Conservation (phyloP, 2,888 invertebrate genomes). For the Cyrtodaria siliqua region DNA sequence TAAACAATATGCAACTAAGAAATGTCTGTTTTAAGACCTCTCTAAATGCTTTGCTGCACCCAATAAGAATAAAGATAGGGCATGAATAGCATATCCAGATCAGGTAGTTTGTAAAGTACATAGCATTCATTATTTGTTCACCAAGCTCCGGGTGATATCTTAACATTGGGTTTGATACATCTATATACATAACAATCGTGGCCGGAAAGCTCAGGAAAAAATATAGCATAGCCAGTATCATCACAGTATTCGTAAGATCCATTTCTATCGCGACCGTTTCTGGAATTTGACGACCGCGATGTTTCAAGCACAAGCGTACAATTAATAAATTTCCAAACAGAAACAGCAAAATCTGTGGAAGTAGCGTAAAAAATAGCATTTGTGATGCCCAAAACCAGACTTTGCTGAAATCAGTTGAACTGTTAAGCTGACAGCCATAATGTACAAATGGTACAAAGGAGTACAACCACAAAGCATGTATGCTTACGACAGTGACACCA, state of each 20-base stretch:
- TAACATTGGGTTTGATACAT: background rate
- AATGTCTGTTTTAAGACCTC: conserved; percentile 25
- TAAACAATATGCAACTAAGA: conserved; percentile 6
- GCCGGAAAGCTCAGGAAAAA: conserved; percentile 61
- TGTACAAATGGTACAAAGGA: too few species aligned
- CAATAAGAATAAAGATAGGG: conserved; percentile 31
- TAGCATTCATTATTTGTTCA: background rate
- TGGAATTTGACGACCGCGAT: conserved; percentile 47
- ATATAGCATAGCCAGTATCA: conserved; percentile 55
- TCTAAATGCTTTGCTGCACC: conserved; percentile 41
- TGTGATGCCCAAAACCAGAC: conserved; percentile 80
- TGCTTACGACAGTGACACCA: too few species aligned
- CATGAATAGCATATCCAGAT: conserved; percentile 33
- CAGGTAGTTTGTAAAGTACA: conserved; percentile 9
- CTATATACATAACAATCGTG: too few species aligned
- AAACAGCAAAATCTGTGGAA: conserved; percentile 75
- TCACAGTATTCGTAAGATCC: conserved; percentile 57
- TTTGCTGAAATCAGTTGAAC: too few species aligned
- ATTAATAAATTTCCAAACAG: conserved; percentile 65
- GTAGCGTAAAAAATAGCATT: conserved; percentile 71
- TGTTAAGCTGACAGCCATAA: too few species aligned
- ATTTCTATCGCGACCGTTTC: conserved; percentile 45
- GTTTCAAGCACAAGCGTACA: conserved; percentile 61
- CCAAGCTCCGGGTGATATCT: background rate
- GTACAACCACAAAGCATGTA: too few species aligned